phyloP scores from a whole-genome alignment of 1,140 invertebrate species.

The Wasmannia auropunctata region DNA sequence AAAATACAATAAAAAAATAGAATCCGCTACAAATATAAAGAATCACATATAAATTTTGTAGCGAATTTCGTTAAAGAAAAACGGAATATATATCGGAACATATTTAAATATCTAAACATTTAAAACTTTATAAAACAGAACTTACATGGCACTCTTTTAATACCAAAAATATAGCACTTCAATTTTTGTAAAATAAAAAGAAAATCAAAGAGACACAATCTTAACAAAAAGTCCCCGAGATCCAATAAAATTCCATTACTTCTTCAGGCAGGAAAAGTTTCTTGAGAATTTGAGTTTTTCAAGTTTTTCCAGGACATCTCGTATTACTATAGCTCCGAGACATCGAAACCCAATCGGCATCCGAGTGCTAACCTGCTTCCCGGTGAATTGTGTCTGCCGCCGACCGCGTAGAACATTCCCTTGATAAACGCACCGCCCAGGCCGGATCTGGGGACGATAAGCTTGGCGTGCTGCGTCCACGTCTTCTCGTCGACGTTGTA shows the following conservation, averaged over 20 bases:
- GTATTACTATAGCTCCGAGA: background rate
- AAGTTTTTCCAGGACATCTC: background rate
- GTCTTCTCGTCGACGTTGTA: constrained; percentile 94
- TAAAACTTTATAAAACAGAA: background rate
- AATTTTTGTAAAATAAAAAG: background rate
- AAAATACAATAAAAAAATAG: background rate
- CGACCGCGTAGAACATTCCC: constrained; percentile 95
- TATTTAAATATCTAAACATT: background rate
- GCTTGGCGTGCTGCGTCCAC: constrained; percentile 92
- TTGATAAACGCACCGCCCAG: constrained; percentile 94
- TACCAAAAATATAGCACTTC: background rate
- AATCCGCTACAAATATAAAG: background rate
- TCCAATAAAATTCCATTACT: background rate
- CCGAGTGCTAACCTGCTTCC: constrained; percentile 89
- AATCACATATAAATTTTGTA: background rate
- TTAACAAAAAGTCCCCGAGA: background rate
- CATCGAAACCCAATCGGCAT: background rate
- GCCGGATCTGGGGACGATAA: constrained; percentile 94
- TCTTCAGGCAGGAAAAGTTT: background rate
- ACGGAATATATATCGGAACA: background rate
- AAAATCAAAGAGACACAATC: background rate
- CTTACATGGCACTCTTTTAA: background rate
- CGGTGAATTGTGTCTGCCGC: constrained; percentile 95
- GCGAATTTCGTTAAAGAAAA: background rate
- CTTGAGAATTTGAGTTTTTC: background rate